Evolutionary conservation across 2,888 invertebrate species (phyloP).

Genomic region (Osedax fenrisi): DNA sequence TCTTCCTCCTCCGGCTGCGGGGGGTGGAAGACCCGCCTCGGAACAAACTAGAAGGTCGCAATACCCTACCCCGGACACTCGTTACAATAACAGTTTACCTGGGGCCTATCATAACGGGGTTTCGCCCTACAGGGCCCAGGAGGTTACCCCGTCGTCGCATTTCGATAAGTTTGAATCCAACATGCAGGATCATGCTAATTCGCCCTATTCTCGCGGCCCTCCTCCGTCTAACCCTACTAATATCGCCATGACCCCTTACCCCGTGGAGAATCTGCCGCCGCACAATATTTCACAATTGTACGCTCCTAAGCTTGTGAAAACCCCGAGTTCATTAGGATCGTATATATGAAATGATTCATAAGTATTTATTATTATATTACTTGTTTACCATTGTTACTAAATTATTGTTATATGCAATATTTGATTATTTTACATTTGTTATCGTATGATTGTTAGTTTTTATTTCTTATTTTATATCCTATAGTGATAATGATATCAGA

Average conservation of each 20-base stretch:
- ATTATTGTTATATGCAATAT: no score
- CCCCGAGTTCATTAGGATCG: background rate
- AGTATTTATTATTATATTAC: no score
- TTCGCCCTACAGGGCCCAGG: no score
- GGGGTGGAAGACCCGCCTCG: background rate
- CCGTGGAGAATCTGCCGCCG: background rate
- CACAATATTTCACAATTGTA: background rate
- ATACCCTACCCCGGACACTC: no score
- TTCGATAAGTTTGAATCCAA: background rate
- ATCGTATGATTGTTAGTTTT: no score
- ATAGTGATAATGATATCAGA: no score
- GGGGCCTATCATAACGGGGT: no score
- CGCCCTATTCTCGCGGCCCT: background rate
- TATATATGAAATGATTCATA: no score
- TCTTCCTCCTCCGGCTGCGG: no score
- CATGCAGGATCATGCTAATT: background rate
- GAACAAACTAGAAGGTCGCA: background rate
- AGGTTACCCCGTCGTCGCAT: background rate
- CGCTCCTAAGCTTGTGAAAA: background rate
- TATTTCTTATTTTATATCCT: no score
- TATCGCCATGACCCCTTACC: background rate
- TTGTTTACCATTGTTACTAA: no score
- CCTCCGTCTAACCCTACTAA: background rate
- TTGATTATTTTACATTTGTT: no score
- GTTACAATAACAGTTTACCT: background rate